Evolutionary conservation across 2,888 invertebrate species (phyloP), one percentile per base, ranked within the genome.

Genomic region (Oasisia sp.): DNA sequence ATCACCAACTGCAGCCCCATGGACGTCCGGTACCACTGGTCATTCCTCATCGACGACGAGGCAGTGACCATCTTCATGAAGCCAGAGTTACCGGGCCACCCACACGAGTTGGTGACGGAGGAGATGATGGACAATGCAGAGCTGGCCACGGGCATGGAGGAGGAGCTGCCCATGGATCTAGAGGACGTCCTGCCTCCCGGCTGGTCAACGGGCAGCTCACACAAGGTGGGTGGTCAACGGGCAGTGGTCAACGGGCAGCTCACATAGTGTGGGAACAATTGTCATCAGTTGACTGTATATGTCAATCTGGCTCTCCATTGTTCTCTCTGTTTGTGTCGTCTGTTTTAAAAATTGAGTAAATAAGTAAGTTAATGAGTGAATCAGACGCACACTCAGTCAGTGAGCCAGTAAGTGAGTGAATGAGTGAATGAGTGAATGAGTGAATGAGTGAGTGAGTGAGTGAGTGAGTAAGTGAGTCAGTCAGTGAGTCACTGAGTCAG

Each of bases 1-100:
- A 95, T 97, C 91, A 96, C 96, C 91, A 97, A 97, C 95, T 96
- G 95, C 96, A 94, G 97, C 91, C 97, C 97, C 3, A 95, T 97
- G 94, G 96, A 96, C 14, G 97, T 97, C 1, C 95, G 95, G 32
- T 97, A 97, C 94, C 38, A 45, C 45, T 97, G 97, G 95, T 95
- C 95, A 11, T 96, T 96, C 94, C 94, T 96, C 92, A 94, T 96
- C 91, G 96, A 95, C 32, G 94, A 95, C 92, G 94, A 95, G 58
- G 95, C 95, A 7, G 94, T 95, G 56, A 94, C 94, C 19, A 94
- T 94, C 32, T 93, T 95, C 92, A 91, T 92, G 44, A 94, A 93
- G 90, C 94, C 94, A 0, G 90, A 74, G 27, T 19, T 74, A 27
- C 74, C 74, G 5, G 74, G 74, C 27, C 74, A 74, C n/a, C 45